These are phyloP conservation scores for Nasonia oneida DNA, from an alignment of 2,888 invertebrate species.

Conservation along the genomic window DNA sequence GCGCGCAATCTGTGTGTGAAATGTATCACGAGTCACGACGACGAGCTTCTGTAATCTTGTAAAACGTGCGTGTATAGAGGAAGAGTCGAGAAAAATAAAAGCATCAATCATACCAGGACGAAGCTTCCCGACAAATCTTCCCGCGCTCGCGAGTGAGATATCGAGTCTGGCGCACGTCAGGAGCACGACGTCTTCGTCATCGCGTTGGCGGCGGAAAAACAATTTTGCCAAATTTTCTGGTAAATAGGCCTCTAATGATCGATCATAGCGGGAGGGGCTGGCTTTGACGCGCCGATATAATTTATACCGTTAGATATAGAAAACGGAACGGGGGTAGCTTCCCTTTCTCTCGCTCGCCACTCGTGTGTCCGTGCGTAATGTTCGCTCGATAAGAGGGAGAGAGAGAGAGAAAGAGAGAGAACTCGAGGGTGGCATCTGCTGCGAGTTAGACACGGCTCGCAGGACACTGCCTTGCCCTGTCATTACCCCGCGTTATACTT, in stretches of 20 bases:
- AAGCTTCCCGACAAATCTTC: constrained; percentile 42
- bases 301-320: constrained; percentile 78
- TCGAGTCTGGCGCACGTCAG: constrained; percentile 57
- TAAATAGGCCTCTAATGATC: constrained; percentile 77
- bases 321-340: constrained; percentile 74
- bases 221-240: constrained; percentile 77
- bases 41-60: constrained; percentile 32
- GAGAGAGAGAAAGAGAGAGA: too few relatives aligned
- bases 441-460: constrained; percentile 78
- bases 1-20: constrained; percentile 9
- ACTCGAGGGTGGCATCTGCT: constrained; percentile 78
- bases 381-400: not conserved
- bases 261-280: constrained; percentile 75
- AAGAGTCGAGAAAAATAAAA: constrained; percentile 26
- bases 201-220: constrained; percentile 63
- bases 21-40: constrained; percentile 33
- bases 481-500: constrained; percentile 71
- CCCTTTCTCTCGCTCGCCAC: constrained; percentile 66
- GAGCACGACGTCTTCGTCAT: constrained; percentile 57
- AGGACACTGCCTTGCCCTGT: constrained; percentile 75
- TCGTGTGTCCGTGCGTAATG: not conserved
- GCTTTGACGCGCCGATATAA: constrained; percentile 78
- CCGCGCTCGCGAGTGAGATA: constrained; percentile 48
- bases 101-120: constrained; percentile 49
- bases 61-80: not conserved